These are phyloP conservation scores for Lycaon pictus DNA, from an alignment of 2,113 vertebrate genomes.

Conservation along the genomic window DNA sequence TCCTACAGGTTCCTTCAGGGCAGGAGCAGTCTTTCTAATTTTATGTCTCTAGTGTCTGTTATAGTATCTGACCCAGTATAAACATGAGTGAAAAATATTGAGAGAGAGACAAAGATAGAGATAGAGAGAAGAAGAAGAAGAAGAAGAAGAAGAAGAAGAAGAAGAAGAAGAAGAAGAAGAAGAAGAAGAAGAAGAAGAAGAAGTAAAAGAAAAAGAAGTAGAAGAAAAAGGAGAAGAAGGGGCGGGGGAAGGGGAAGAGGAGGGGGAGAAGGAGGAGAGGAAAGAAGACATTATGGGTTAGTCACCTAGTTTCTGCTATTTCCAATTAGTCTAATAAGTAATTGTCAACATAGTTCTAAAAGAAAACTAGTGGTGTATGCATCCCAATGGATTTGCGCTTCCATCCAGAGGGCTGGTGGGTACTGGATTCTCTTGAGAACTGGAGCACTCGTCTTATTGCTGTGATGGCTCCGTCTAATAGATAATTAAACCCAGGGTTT, in stretches of 20 bases:
- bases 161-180: too few species aligned
- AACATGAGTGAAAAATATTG: neutral
- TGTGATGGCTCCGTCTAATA: neutral
- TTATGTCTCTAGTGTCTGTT: neutral
- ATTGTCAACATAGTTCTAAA: neutral
- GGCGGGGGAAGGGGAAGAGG: accelerated
- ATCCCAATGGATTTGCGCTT: neutral
- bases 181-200: too few species aligned
- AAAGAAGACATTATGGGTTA: neutral
- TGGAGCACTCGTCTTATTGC: neutral
- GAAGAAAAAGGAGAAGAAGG: accelerated
- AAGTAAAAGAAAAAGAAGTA: too few species aligned
- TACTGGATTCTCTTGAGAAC: neutral
- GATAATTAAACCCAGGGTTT: neutral
- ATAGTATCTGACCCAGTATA: neutral
- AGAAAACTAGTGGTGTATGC: neutral
- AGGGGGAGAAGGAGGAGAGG: accelerated
- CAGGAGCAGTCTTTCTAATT: neutral
- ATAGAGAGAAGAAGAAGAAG: neutral
- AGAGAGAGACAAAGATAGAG: neutral
- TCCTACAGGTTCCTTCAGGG: neutral
- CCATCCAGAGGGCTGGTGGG: neutral
- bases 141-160: neutral
- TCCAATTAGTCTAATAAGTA: neutral
- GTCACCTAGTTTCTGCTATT: neutral